Conservation (phyloP, 2,797 vertebrate species). For the Carcharodon carcharias region DNA sequence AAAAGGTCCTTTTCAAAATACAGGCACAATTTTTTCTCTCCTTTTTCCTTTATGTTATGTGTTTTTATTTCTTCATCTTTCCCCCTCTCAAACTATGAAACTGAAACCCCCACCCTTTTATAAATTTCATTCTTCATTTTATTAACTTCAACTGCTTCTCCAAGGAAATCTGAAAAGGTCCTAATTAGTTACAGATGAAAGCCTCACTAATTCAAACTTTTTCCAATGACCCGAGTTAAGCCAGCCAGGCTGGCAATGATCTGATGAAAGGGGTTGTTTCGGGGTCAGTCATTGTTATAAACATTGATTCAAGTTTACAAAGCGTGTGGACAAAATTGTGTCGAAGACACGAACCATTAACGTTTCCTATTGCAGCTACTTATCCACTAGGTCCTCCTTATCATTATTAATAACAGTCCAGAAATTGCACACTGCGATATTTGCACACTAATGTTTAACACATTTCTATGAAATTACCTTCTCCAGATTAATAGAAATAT, state of each 20-base stretch:
- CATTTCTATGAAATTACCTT: conserved; percentile 13
- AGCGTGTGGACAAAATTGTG: conserved; percentile 1
- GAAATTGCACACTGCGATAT: background rate
- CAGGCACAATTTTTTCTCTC: background rate
- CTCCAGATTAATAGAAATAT: background rate
- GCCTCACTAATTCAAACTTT: background rate
- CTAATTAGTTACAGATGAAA: conserved; percentile 35
- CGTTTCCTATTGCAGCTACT: conserved; percentile 16
- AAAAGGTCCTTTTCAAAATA: background rate
- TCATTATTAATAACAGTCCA: background rate
- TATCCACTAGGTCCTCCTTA: background rate
- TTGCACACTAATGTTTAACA: background rate
- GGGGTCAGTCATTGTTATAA: conserved; percentile 23
- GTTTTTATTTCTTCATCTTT: no score
- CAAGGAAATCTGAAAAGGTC: background rate
- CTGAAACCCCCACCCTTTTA: background rate
- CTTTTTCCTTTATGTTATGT: background rate
- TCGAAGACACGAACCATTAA: conserved; percentile 1
- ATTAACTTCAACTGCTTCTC: conserved; percentile 11
- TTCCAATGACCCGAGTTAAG: background rate
- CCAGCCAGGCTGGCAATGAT: conserved; percentile 19
- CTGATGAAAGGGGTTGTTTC: conserved; percentile 33
- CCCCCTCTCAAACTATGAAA: background rate
- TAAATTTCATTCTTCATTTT: background rate
- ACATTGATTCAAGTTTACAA: conserved; percentile 31